A percentile compares a stretch with the other conserved stretches of the same genome.
phyloP scores from a whole-genome alignment of 2,888 invertebrate species.

The Lithophane ornitopus region DNA sequence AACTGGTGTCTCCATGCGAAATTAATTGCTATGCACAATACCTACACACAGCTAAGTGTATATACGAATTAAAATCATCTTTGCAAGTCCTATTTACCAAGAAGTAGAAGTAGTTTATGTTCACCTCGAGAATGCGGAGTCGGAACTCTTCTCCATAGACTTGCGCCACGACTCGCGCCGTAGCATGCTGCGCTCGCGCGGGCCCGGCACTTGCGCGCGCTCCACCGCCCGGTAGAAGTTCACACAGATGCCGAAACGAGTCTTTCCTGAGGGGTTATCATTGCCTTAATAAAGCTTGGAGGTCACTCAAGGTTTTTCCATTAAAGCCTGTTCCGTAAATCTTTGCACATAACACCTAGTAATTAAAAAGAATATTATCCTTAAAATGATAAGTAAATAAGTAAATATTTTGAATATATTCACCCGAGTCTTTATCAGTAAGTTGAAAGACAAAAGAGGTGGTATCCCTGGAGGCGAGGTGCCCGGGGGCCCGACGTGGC shows the following conservation, averaged over 20 bases:
- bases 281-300: neutral
- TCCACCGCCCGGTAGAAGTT: slow-evolving; percentile 99
- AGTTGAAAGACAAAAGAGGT: slow-evolving; percentile 99
- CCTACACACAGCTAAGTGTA: too few relatives aligned
- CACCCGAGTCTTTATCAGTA: slow-evolving; percentile 99
- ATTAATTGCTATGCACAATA: too few relatives aligned
- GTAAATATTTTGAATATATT: slow-evolving; percentile 51
- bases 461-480: slow-evolving; percentile 94
- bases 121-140: slow-evolving; percentile 98
- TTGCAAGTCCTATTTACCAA: neutral
- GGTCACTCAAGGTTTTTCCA: neutral
- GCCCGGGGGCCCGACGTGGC: slow-evolving; percentile 92
- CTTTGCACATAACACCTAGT: neutral
- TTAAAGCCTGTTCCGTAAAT: neutral
- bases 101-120: slow-evolving; percentile 71
- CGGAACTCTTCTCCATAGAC: slow-evolving; percentile 97
- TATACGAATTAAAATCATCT: neutral
- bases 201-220: slow-evolving; percentile 88
- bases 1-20: neutral
- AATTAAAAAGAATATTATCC: neutral
- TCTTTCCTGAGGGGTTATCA: slow-evolving; percentile 91
- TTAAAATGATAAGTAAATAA: slow-evolving; percentile 3
- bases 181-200: slow-evolving; percentile 87
- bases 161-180: slow-evolving; percentile 97
- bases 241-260: slow-evolving; percentile 98